Evolutionary conservation across 1,140 invertebrate genomes (phyloP).

Genomic region (Zophobas atratus): DNA sequence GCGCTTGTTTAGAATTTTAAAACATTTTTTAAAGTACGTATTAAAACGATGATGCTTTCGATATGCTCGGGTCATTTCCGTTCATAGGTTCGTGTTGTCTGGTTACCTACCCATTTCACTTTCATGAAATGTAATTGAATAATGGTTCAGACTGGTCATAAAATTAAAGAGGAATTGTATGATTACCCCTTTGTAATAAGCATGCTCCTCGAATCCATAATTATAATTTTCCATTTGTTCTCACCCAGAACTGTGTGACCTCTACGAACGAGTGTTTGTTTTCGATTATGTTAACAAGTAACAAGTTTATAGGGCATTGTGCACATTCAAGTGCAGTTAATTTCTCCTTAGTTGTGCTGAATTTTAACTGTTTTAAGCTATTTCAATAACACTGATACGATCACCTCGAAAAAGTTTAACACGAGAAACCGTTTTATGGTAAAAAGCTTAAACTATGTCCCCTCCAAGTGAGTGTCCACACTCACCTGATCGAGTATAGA

Average conservation of each 20-base stretch:
- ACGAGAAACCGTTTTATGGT: too few species aligned
- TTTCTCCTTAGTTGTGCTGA: too few species aligned
- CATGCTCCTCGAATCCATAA: background rate
- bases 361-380: too few species aligned
- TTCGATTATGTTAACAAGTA: slow-evolving; percentile 6
- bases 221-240: slow-evolving; percentile 15
- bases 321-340: too few species aligned
- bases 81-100: background rate
- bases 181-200: slow-evolving; percentile 24
- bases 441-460: too few species aligned
- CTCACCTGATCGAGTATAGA: slow-evolving; percentile 9
- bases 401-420: too few species aligned
- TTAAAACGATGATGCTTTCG: slow-evolving; percentile 18
- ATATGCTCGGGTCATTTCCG: slow-evolving; percentile 28
- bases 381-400: too few species aligned
- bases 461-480: background rate
- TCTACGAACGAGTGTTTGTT: background rate
- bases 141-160: slow-evolving; percentile 21
- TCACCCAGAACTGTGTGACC: background rate
- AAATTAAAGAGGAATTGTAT: slow-evolving; percentile 27
- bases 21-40: slow-evolving; percentile 4
- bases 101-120: slow-evolving; percentile 18
- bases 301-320: background rate
- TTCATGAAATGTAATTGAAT: slow-evolving; percentile 40
- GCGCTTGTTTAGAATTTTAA: slow-evolving; percentile 3